Conservation (phyloP, 2,113 vertebrate species). For the Gadus chalcogrammus region DNA sequence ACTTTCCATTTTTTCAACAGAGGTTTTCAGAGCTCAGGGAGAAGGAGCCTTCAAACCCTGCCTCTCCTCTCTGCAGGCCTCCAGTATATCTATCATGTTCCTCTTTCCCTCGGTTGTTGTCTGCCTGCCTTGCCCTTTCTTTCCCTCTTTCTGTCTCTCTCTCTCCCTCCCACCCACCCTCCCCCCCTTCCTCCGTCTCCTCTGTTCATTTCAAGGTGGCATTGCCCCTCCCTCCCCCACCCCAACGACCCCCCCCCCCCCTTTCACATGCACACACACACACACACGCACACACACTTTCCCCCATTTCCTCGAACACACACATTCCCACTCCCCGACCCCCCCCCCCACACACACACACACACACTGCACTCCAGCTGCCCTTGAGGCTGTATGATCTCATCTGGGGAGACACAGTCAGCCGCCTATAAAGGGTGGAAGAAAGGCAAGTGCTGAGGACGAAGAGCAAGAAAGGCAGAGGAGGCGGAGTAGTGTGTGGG, state of each 20-base stretch:
- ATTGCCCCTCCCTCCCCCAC: background rate
- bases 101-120: too few species aligned
- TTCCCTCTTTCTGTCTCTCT: background rate
- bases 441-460: background rate
- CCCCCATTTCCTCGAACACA: background rate
- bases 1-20: too few species aligned
- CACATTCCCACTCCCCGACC: background rate
- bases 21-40: too few species aligned
- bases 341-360: background rate
- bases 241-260: background rate
- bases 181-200: background rate
- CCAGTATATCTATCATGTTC: too few species aligned
- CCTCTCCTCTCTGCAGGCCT: too few species aligned
- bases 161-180: background rate
- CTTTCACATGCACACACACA: background rate
- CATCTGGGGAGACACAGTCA: slow-evolving; percentile 37
- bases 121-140: too few species aligned
- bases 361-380: background rate
- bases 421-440: slow-evolving; percentile 23
- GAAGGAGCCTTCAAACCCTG: too few species aligned
- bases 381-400: slow-evolving; percentile 40
- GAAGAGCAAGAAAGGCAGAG: slow-evolving; percentile 3
- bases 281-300: too few species aligned
- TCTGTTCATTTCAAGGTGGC: slow-evolving; percentile 18
- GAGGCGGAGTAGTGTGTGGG: background rate